Evolutionary conservation across 1,140 invertebrate species (phyloP), one percentile per base, ranked within the genome.

Genomic region (Drosophila athabasca): DNA sequence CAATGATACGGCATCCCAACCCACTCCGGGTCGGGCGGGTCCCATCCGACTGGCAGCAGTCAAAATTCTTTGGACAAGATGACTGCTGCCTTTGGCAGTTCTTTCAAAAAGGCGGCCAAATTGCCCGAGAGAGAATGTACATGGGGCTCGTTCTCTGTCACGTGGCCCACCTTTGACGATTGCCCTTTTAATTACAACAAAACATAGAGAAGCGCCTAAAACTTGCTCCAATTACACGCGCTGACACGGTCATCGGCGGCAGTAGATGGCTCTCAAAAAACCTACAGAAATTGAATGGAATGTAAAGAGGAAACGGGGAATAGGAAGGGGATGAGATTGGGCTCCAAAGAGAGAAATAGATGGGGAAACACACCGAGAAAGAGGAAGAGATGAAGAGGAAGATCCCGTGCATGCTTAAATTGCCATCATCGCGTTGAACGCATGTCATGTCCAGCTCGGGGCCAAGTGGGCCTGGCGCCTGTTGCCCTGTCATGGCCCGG

Each of bases 341-440:
- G 31, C 9, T 9, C 8, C 35, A 39, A 11, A 39, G 35, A 39
- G 35, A 11, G 35, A 13, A 39, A 13, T 13, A 39, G 35, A 11
- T 3, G 11, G 9, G 35, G 11, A 39, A 39, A 1, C 9, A 11
- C 35, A 39, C 11, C 11, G 35, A 11, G 35, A 39, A 39, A 39
- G 35, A 13, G 31, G 8, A 3, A 9, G 31, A 9, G 31, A 9
- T 5, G 41, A 11, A 17, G 8, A 49, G n/a, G 19, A 31, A 59
- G 64, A 66, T 66, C 53, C 70, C 24, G 51, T 58, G 68, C 67
- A 71, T 76, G 71, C 72, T 89, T 83, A 88, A 88, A 88, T 83
- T 88, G 83, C 79, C 84, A 88, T 88, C 84, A 83, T 83, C 79
- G 61, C 79, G 68, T 54, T 70, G 73, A 83, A 83, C 84, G 79